phyloP scores from a whole-genome alignment of 2,888 invertebrate genomes.

The Cancer borealis region DNA sequence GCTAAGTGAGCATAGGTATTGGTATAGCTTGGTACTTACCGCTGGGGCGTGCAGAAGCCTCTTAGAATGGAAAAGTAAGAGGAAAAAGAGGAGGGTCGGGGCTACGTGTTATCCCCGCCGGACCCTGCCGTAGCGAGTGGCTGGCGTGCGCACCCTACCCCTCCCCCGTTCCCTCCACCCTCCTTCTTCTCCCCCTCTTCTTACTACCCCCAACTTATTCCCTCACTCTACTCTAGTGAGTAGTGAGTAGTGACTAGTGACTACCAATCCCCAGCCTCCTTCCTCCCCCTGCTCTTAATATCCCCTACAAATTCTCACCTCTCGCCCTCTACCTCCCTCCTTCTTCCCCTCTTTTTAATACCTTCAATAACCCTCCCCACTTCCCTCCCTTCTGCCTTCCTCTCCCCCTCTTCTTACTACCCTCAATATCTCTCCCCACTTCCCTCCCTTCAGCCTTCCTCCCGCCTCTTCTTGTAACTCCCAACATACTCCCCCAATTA shows the following conservation, averaged over 20 bases:
- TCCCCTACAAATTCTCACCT: background rate
- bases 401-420: background rate
- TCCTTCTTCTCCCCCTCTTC: background rate
- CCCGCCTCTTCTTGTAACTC: background rate
- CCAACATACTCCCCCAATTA: background rate
- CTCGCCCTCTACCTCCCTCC: background rate
- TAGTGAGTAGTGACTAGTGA: too few species aligned
- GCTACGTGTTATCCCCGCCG: background rate
- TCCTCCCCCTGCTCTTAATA: background rate
- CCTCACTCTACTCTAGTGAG: too few species aligned
- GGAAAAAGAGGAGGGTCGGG: background rate
- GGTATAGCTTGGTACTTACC: background rate
- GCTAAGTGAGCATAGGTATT: background rate
- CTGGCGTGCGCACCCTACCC: background rate
- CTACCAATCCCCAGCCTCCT: background rate
- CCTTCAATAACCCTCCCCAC: background rate
- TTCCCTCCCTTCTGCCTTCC: background rate
- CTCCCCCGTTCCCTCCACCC: background rate
- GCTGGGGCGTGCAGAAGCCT: constrained; percentile 5
- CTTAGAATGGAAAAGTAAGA: background rate
- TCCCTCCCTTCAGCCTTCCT: background rate
- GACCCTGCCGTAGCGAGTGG: constrained; percentile 24
- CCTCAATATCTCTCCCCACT: background rate
- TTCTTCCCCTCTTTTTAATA: background rate
- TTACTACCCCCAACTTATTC: background rate